These are phyloP conservation scores for Thomomys bottae DNA, from an alignment of 2,113 vertebrate species.

Conservation along the genomic window DNA sequence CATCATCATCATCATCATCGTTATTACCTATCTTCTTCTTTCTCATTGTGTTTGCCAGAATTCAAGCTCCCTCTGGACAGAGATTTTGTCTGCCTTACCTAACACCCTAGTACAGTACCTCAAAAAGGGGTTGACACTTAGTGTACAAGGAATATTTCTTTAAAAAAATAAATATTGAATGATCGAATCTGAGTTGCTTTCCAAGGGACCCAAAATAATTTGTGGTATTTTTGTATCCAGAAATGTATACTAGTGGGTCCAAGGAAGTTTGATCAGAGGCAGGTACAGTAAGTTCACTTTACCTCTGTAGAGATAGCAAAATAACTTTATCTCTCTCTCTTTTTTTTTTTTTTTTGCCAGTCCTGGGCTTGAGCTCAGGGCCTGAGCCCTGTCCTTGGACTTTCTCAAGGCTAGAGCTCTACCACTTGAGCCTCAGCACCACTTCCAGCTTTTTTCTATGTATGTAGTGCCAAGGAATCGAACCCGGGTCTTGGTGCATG, in stretches of 20 bases:
- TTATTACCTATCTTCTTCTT: not conserved
- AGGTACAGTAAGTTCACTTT: not conserved
- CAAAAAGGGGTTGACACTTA: not conserved
- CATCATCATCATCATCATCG: not conserved
- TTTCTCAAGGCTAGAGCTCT: too few species aligned
- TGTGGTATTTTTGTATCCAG: not conserved
- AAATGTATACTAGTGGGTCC: not conserved
- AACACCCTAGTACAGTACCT: not conserved
- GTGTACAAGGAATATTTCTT: not conserved
- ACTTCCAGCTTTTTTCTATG: too few species aligned
- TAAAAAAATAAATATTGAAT: not conserved
- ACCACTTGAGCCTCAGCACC: too few species aligned
- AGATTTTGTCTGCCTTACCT: not conserved
- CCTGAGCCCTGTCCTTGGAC: too few species aligned
- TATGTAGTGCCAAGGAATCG: too few species aligned
- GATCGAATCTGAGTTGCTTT: not conserved
- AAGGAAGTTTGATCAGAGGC: not conserved
- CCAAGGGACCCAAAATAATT: not conserved
- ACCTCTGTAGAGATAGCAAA: not conserved
- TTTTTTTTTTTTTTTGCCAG: too few species aligned
- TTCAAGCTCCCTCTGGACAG: not conserved
- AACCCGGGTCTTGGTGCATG: too few species aligned
- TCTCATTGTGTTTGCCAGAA: not conserved
- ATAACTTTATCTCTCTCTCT: constrained; percentile 18
- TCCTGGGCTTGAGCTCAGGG: too few species aligned